Conservation (phyloP, 2,797 vertebrate species). For the Florisuga fusca region DNA sequence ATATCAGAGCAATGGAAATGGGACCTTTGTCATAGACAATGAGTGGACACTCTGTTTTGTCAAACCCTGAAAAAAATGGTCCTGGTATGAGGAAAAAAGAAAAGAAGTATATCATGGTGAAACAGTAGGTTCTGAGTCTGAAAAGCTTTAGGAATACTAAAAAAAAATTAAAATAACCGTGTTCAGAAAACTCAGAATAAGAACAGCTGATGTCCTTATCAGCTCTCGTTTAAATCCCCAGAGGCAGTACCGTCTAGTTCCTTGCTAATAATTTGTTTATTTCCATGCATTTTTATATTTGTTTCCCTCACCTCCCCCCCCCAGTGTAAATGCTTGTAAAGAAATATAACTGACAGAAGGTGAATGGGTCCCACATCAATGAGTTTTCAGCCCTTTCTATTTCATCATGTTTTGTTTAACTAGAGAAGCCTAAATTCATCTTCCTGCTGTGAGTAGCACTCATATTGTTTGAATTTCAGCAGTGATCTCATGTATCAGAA, state of each 20-base stretch:
- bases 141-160: background rate
- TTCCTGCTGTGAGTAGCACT: slow-evolving; percentile 18
- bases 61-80: slow-evolving; percentile 3
- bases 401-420: slow-evolving; percentile 20
- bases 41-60: background rate
- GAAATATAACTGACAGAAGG: background rate
- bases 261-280: background rate
- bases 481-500: background rate
- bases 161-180: background rate
- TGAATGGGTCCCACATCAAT: background rate
- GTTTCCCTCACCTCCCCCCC: background rate
- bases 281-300: background rate
- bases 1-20: slow-evolving; percentile 1
- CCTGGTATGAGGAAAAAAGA: background rate
- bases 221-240: background rate
- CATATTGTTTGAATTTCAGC: background rate
- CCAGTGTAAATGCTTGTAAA: slow-evolving; percentile 21
- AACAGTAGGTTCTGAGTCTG: background rate
- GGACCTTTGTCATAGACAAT: slow-evolving; percentile 20
- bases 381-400: background rate
- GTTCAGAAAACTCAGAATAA: background rate
- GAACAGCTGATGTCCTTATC: background rate
- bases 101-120: background rate
- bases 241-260: background rate
- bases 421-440: background rate